Conservation (phyloP, 2,888 invertebrate genomes). For the Allophyes oxyacanthae region DNA sequence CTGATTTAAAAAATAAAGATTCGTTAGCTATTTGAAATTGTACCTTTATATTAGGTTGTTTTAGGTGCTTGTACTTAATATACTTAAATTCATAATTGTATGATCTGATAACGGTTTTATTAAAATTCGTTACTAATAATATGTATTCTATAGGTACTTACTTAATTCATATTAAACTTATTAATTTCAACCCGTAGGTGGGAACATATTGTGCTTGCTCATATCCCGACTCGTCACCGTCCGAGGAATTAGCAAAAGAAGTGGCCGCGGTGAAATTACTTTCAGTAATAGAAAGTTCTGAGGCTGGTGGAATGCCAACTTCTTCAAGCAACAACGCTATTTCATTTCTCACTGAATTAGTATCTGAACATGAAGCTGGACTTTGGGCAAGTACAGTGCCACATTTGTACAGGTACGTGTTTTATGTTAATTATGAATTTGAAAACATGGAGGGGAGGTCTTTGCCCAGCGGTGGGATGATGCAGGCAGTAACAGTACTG, state of each 20-base stretch:
- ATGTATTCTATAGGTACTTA: no score
- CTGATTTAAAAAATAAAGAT: no score
- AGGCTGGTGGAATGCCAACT: conserved; percentile 72
- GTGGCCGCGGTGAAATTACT: conserved; percentile 80
- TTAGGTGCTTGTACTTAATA: no score
- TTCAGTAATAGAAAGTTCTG: conserved; percentile 74
- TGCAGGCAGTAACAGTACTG: no score
- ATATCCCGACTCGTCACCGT: conserved; percentile 81
- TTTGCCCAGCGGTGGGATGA: no score
- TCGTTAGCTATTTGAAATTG: no score
- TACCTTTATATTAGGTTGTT: no score
- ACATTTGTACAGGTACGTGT: conserved; percentile 84
- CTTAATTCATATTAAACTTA: no score
- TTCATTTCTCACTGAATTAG: conserved; percentile 73
- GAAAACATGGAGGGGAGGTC: no score
- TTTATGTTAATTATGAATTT: background rate
- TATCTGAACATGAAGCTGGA: conserved; percentile 87
- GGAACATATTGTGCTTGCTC: conserved; percentile 76
- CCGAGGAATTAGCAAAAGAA: conserved; percentile 80
- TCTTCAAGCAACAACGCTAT: conserved; percentile 68
- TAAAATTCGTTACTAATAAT: no score
- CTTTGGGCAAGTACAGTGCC: conserved; percentile 90
- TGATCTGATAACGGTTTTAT: no score
- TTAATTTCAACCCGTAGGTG: conserved; percentile 64
- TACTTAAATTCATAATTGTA: no score